Conservation (phyloP, 2,888 invertebrate species). For the Linyphia triangularis region DNA sequence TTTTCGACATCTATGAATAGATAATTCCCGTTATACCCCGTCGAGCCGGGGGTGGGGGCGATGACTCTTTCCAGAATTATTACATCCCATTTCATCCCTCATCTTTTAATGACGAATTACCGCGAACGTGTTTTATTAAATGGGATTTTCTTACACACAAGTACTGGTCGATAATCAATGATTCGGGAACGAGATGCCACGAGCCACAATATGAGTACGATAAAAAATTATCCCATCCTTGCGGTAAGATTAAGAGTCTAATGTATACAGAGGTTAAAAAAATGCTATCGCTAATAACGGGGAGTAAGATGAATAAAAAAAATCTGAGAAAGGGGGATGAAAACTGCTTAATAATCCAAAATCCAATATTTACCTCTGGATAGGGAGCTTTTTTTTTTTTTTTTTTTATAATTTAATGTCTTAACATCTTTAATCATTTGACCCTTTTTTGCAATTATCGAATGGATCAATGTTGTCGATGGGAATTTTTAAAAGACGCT, state of each 20-base stretch:
- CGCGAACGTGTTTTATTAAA: constrained; percentile 64
- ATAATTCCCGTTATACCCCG: constrained; percentile 36
- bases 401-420: constrained; percentile 56
- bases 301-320: constrained; percentile 37
- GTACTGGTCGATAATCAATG: constrained; percentile 65
- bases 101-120: constrained; percentile 70
- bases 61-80: neutral
- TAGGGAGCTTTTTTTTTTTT: constrained; percentile 33
- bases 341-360: constrained; percentile 60
- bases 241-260: constrained; percentile 68
- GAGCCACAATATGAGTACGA: constrained; percentile 16
- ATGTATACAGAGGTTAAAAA: constrained; percentile 55
- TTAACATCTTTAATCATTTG: constrained; percentile 62
- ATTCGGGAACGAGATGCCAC: neutral
- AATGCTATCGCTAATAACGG: constrained; percentile 55
- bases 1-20: constrained; percentile 61
- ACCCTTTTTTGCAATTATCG: constrained; percentile 53
- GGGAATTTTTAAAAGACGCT: neutral
- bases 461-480: constrained; percentile 47
- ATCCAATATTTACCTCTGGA: constrained; percentile 68
- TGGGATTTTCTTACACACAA: constrained; percentile 66
- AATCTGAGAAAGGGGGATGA: neutral
- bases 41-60: neutral
- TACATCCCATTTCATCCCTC: constrained; percentile 6
- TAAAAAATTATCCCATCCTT: constrained; percentile 12